A percentile compares a stretch with the other conserved stretches of the same genome.
Evolutionary conservation across 2,113 vertebrate species (phyloP).

Genomic region (Oxyura jamaicensis): DNA sequence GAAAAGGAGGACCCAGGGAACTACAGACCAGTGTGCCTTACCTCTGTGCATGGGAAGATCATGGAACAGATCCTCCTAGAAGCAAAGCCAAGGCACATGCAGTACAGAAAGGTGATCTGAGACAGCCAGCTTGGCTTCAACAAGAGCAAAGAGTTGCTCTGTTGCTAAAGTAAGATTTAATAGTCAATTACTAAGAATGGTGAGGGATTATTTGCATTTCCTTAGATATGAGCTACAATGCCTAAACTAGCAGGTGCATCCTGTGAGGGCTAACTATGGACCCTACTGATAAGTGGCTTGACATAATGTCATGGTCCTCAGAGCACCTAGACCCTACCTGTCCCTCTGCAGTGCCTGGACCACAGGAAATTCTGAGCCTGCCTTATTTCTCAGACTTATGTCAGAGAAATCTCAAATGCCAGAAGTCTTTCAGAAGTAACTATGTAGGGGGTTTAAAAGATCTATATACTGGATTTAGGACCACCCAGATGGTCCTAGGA

Average conservation of each 20-base stretch:
- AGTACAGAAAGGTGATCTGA: too few species aligned
- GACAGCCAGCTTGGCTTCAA: too few species aligned
- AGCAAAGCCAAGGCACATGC: too few species aligned
- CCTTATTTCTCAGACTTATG: accelerated
- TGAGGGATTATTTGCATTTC: not conserved
- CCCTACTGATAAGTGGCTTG: not conserved
- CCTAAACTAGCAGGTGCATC: not conserved
- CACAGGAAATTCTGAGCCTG: not conserved
- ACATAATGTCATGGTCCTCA: not conserved
- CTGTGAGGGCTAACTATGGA: not conserved
- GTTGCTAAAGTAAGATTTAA: too few species aligned
- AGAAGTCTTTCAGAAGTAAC: not conserved
- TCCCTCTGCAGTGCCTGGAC: not conserved
- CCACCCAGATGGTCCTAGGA: not conserved
- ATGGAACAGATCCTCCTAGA: too few species aligned
- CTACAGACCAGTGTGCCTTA: too few species aligned
- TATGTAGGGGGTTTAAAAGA: not conserved
- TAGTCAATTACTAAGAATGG: not conserved
- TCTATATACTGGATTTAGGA: not conserved
- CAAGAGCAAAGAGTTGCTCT: too few species aligned
- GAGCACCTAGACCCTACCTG: not conserved
- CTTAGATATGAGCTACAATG: not conserved
- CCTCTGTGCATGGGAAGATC: too few species aligned
- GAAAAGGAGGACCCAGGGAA: too few species aligned
- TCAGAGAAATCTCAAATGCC: not conserved